Base-by-base conservation (phyloP, 2,888 invertebrate genomes). In the Cheilosia scutellata region DNA sequence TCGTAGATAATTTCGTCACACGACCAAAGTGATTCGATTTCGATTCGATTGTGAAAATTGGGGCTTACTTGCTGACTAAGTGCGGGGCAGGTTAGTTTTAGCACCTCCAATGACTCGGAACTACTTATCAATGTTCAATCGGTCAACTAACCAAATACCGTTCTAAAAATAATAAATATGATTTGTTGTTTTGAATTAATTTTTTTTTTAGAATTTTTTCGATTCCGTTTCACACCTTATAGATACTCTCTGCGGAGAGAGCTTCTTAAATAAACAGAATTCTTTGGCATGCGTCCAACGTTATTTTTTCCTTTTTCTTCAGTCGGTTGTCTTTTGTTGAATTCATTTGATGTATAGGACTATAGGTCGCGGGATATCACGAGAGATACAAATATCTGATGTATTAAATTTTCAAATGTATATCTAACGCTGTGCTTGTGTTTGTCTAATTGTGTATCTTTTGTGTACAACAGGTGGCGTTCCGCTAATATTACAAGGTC, bases 391-490 rank as follows among this genome's bases (percentile, higher is more conserved):
- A n/a, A n/a, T 5, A 58, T 9, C 51, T 51, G 27, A 25, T 27
- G 27, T 51, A 51, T 51, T 51, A 2, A 13, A 75, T 65, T 58
- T 29, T 25, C 55, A 44, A 20, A 27, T 25, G 25, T 63, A 49
- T 27, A 49, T 27, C 66, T 53, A 37, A 13, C 7, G 25, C 51
- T 42, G 60, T 66, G 51, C 53, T 42, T 55, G 53, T 68, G 42
- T 60, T 20, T 55, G 53, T 68, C 60, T 71, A 49, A 72, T 70
- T 62, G 49, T 68, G 55, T 51, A 53, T 83, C 68, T 79, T 53
- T 79, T 79, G 84, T 75, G 60, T 75, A 53, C 60, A 84, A 84
- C 84, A 84, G 84, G 84, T 84, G 84, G 84, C 63, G 83, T 84
- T 84, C 65, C 63, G 84, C 84, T 84, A 53, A n/a, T 13, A 70